Conservation (phyloP, 2,888 invertebrate genomes). For the Ligdia adustata region DNA sequence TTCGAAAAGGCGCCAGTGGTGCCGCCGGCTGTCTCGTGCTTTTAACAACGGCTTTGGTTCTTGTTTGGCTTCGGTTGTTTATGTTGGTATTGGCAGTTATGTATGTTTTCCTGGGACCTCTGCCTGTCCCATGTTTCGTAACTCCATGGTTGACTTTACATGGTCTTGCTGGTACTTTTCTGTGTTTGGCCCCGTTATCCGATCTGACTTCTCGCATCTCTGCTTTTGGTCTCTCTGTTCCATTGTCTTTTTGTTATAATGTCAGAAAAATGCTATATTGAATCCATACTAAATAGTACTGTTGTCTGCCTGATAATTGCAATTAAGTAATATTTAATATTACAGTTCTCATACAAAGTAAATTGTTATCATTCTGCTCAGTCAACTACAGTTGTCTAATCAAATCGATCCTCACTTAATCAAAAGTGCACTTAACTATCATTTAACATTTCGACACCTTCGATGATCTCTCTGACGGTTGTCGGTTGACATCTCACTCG, state of each 20-base stretch:
- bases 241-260: too few species aligned
- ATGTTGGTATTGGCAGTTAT: conserved; percentile 1
- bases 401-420: conserved; percentile 35
- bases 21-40: conserved; percentile 3
- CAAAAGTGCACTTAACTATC: conserved; percentile 32
- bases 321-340: too few species aligned
- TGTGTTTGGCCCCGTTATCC: background rate
- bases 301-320: too few species aligned
- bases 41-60: conserved; percentile 7
- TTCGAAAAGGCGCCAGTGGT: conserved; percentile 9
- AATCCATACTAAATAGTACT: too few species aligned
- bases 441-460: conserved; percentile 39
- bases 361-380: conserved; percentile 22
- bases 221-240: too few species aligned
- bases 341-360: background rate
- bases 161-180: background rate
- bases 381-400: conserved; percentile 35
- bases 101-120: background rate
- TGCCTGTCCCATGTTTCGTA: background rate
- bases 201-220: too few species aligned
- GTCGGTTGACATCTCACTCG: conserved; percentile 32
- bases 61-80: conserved; percentile 9
- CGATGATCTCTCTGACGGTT: conserved; percentile 32
- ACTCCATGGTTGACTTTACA: background rate
- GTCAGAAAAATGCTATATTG: too few species aligned